Evolutionary conservation across 2,888 invertebrate genomes (phyloP).

Genomic region (Amphipoea lucens): DNA sequence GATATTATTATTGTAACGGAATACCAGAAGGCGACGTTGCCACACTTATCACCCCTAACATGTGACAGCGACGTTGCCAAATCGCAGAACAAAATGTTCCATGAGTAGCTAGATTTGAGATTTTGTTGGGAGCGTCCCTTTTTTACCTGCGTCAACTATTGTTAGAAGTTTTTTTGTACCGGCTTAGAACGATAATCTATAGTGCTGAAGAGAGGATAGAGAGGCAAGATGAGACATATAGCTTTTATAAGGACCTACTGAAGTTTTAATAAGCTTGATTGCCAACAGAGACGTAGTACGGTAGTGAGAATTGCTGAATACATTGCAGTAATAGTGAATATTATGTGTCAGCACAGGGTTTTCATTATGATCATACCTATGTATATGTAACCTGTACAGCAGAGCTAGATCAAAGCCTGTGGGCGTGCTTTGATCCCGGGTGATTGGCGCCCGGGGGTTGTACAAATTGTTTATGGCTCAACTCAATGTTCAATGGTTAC

Average conservation of each 20-base stretch:
- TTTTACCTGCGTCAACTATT: constrained; percentile 81
- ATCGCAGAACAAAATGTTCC: constrained; percentile 71
- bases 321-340: not conserved
- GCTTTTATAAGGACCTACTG: not conserved
- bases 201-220: constrained; percentile 14
- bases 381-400: not conserved
- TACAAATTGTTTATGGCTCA: constrained; percentile 24
- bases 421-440: constrained; percentile 20
- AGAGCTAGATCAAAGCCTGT: constrained; percentile 20
- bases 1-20: constrained; percentile 46
- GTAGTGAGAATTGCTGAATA: not conserved
- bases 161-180: constrained; percentile 64
- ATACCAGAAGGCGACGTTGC: constrained; percentile 75
- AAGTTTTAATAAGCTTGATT: not conserved
- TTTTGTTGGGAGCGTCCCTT: constrained; percentile 70
- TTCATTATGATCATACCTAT: not conserved
- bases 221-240: not conserved
- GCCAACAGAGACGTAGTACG: not conserved
- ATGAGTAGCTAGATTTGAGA: constrained; percentile 77
- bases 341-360: not conserved
- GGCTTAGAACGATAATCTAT: constrained; percentile 54
- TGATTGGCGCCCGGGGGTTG: constrained; percentile 22
- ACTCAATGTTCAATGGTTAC: constrained; percentile 16
- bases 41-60: constrained; percentile 73
- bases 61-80: constrained; percentile 83